Evolutionary conservation across 1,140 invertebrate species (phyloP), one percentile per base, ranked within the genome.

Genomic region (Dryas iulia): DNA sequence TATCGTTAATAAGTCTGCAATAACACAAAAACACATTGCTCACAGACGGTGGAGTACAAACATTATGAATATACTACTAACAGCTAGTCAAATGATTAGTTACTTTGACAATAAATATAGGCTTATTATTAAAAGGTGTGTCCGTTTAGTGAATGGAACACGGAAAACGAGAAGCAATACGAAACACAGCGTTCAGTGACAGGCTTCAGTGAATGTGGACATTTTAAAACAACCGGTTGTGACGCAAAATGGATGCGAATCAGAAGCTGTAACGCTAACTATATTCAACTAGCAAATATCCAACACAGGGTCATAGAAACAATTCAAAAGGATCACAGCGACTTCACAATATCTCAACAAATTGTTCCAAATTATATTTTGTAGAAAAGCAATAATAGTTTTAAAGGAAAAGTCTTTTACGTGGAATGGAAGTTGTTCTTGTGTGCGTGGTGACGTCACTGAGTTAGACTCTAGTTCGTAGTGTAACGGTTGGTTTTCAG

Each of bases 401-500:
- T 53, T 53, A 53, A 56, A 25, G 3, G 21, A n/a, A 31, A n/a
- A n/a, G n/a, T 31, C 5, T 31, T 31, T 5, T 5, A 31, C 5
- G 30, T 31, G 30, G 30, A 31, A n/a, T n/a, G n/a, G n/a, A n/a
- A n/a, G n/a, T n/a, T n/a, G n/a, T n/a, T n/a, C n/a, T n/a, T n/a
- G 54, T 57, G 62, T 65, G 8, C 24, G 39, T 30, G 30, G 39
- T 47, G 18, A 21, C 14, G 18, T 47, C n/a, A 6, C 26, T 28
- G 39, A 47, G 39, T 47, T 47, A 47, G 39, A 47, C 39, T 47
- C 18, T 47, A 47, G 39, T 58, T 52, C 21, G 24, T 69, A 69
- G 67, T 24, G 33, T 63, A 63, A 61, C 61, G 68, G 69, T 74
- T 74, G 66, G 71, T 72, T 74, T 74, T 74, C 47, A 68, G 31